A percentile compares a stretch with the other conserved stretches of the same genome.
These are phyloP conservation scores for Ophthalmolycus amberensis DNA, from an alignment of 2,113 vertebrate genomes.

Conservation along the genomic window DNA sequence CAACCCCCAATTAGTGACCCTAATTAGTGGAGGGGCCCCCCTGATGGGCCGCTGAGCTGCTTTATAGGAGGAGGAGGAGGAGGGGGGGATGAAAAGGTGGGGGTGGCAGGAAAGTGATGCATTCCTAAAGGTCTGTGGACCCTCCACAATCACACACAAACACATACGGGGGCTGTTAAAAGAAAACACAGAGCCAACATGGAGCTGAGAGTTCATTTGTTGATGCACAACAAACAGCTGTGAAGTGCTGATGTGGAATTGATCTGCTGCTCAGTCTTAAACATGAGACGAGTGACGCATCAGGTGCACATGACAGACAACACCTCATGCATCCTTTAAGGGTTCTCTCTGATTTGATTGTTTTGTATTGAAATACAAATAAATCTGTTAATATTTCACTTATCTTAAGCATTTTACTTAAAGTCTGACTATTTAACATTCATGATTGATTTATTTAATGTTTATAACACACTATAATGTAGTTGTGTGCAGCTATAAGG, in stretches of 20 bases:
- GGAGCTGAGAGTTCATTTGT: slow-evolving; percentile 52
- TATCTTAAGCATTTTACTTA: not conserved
- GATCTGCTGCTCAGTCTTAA: slow-evolving; percentile 27
- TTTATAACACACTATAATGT: not conserved
- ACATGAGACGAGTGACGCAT: not conserved
- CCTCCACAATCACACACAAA: slow-evolving; percentile 59
- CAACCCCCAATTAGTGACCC: slow-evolving; percentile 85
- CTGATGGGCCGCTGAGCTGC: slow-evolving; percentile 82
- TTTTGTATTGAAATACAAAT: not conserved
- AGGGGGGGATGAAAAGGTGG: slow-evolving; percentile 19
- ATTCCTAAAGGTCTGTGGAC: slow-evolving; percentile 69
- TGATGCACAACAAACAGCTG: slow-evolving; percentile 62
- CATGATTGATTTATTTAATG: not conserved
- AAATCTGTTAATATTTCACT: not conserved
- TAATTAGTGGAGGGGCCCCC: slow-evolving; percentile 83
- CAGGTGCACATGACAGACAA: not conserved
- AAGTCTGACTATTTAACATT: not conserved
- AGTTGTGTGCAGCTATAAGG: not conserved
- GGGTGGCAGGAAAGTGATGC: slow-evolving; percentile 64
- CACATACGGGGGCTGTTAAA: slow-evolving; percentile 36
- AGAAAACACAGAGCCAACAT: slow-evolving; percentile 41
- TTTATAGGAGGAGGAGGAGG: slow-evolving; percentile 54
- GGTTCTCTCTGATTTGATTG: not conserved
- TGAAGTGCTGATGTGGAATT: slow-evolving; percentile 51
- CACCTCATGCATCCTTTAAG: too few species aligned